Conservation (phyloP, 2,888 invertebrate species). For the Agonopterix heracliana region DNA sequence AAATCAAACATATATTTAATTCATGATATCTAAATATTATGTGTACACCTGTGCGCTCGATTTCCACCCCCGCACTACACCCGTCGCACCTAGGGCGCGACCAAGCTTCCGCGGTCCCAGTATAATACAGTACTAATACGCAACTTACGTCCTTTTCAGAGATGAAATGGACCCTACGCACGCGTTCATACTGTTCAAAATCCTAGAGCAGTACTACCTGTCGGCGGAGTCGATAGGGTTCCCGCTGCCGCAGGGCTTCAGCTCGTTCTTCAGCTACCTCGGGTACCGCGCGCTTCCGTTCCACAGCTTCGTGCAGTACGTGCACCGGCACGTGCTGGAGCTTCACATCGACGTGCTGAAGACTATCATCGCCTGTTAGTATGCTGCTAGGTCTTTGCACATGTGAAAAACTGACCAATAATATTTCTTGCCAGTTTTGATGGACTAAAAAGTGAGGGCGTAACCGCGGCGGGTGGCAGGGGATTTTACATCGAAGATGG, state of each 20-base stretch:
- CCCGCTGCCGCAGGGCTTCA: constrained; percentile 88
- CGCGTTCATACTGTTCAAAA: constrained; percentile 83
- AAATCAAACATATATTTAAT: too few relatives aligned
- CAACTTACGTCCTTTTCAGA: constrained; percentile 51
- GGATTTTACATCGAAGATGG: too few relatives aligned
- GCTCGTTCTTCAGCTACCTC: constrained; percentile 91
- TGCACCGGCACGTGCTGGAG: constrained; percentile 88
- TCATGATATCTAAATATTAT: too few relatives aligned
- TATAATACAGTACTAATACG: too few relatives aligned
- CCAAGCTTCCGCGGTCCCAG: too few relatives aligned
- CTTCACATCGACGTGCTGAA: constrained; percentile 92
- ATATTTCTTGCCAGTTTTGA: background rate
- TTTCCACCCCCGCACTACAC: too few relatives aligned
- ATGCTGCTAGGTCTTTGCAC: constrained; percentile 6
- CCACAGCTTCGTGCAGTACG: constrained; percentile 88
- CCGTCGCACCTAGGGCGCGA: too few relatives aligned
- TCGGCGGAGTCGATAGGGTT: constrained; percentile 88
- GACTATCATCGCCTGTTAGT: constrained; percentile 84
- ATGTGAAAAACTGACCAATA: background rate
- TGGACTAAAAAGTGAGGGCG: too few relatives aligned
- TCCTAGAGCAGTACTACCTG: constrained; percentile 87
- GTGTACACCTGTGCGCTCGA: too few relatives aligned
- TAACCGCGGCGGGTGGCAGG: too few relatives aligned
- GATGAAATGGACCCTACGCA: constrained; percentile 84
- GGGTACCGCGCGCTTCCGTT: constrained; percentile 87